Evolutionary conservation across 1,140 invertebrate genomes (phyloP).

Genomic region (Nilaparvata lugens): DNA sequence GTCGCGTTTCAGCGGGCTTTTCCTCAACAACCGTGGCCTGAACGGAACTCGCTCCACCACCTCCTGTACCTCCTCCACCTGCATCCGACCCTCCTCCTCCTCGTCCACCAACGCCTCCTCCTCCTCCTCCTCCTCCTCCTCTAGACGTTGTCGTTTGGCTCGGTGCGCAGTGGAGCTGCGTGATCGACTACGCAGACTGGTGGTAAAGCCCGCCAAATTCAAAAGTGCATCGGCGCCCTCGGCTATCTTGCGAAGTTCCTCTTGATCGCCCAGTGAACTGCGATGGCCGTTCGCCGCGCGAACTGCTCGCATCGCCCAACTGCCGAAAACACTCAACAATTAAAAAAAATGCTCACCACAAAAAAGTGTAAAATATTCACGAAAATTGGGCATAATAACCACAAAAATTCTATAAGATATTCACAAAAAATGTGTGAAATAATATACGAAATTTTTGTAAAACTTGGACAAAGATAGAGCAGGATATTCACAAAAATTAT

Average conservation of each 20-base stretch:
- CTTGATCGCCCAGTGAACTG: conserved; percentile 31
- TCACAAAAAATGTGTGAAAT: no score
- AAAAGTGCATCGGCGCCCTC: conserved; percentile 66
- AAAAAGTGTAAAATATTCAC: no score
- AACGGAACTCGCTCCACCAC: neutral
- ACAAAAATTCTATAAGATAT: no score
- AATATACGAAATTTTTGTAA: no score
- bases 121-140: neutral
- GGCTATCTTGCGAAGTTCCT: conserved; percentile 63
- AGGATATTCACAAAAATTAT: no score
- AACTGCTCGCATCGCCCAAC: conserved; percentile 22
- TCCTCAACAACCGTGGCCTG: conserved; percentile 5
- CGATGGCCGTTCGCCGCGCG: conserved; percentile 30
- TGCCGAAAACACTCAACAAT: no score
- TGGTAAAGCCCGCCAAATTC: conserved; percentile 55
- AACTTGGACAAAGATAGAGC: no score
- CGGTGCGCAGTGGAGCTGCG: neutral
- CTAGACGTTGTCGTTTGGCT: neutral
- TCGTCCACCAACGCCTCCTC: neutral
- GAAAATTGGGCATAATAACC: no score
- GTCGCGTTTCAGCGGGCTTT: neutral
- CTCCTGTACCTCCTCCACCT: neutral
- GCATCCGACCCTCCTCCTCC: neutral
- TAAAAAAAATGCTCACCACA: no score
- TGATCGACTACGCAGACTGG: conserved; percentile 17